A percentile compares a stretch with the other conserved stretches of the same genome.
These are phyloP conservation scores for Eubucco bourcierii DNA, from an alignment of 2,113 vertebrate genomes.

Conservation along the genomic window DNA sequence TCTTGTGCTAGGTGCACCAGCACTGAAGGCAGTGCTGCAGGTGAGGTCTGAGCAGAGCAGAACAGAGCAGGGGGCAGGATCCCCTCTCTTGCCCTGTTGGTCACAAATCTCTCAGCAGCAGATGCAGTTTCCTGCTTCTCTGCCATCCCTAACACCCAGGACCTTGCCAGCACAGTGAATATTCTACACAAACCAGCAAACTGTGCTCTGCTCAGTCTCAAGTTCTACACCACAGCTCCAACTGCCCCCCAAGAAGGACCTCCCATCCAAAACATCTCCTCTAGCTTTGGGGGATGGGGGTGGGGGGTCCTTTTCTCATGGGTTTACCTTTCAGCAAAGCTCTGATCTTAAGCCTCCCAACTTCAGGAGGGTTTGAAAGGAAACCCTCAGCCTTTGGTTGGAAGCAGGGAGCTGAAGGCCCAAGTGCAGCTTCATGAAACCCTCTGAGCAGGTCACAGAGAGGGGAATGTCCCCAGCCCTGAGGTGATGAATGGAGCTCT, in stretches of 20 bases:
- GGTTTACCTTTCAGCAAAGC: not conserved
- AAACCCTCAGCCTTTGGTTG: not conserved
- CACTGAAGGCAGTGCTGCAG: no score
- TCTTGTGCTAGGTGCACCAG: no score
- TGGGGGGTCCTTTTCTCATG: not conserved
- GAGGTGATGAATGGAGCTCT: conserved; percentile 50
- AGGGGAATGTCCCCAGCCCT: not conserved
- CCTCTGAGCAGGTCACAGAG: not conserved
- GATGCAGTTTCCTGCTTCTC: not conserved
- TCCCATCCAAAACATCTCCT: not conserved
- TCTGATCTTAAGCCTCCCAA: not conserved
- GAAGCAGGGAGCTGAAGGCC: not conserved
- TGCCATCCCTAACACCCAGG: not conserved
- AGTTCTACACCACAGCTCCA: not conserved
- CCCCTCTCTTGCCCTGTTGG: no score
- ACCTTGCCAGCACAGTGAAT: not conserved
- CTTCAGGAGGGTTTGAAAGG: not conserved
- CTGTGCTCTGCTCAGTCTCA: not conserved
- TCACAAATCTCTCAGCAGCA: not conserved
- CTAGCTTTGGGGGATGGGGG: not conserved
- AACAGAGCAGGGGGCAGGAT: not conserved
- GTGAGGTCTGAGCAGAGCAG: no score
- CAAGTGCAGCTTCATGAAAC: not conserved
- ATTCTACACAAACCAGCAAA: not conserved
- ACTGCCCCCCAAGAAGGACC: not conserved